These are phyloP conservation scores for Seira ritae DNA, from an alignment of 2,888 invertebrate genomes.

Conservation along the genomic window DNA sequence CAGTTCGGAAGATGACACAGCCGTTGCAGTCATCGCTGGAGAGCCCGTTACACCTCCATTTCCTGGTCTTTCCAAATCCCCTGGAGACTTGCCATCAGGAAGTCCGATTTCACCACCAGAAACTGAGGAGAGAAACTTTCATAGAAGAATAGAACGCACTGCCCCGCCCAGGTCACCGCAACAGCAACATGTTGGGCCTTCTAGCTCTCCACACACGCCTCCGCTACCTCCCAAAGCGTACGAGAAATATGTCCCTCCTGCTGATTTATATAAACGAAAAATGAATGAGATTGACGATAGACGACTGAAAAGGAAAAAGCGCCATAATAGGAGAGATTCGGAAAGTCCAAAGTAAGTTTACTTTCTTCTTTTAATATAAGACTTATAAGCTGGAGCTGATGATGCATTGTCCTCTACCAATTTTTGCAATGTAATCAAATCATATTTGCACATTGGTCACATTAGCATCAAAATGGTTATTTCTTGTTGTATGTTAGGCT, in stretches of 20 bases:
- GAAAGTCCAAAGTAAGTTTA: constrained; percentile 61
- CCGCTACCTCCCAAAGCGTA: constrained; percentile 79
- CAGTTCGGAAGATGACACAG: constrained; percentile 68
- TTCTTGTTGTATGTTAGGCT: too few relatives aligned
- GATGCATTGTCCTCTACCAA: too few relatives aligned
- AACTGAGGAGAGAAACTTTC: constrained; percentile 22
- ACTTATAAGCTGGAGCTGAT: too few relatives aligned
- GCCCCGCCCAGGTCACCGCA: constrained; percentile 46
- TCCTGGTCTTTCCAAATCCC: constrained; percentile 38
- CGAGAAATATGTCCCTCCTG: constrained; percentile 74
- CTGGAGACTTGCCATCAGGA: constrained; percentile 34
- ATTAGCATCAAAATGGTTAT: too few relatives aligned
- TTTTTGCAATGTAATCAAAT: too few relatives aligned
- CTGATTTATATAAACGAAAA: constrained; percentile 31
- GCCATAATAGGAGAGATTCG: constrained; percentile 68
- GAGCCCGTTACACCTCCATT: constrained; percentile 38
- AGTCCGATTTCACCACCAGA: constrained; percentile 58
- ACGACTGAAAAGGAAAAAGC: constrained; percentile 62
- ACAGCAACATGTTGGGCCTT: constrained; percentile 29
- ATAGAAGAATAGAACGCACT: constrained; percentile 30
- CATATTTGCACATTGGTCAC: too few relatives aligned
- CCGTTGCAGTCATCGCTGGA: constrained; percentile 16
- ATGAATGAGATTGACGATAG: constrained; percentile 41
- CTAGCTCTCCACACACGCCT: constrained; percentile 83
- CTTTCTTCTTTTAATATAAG: too few relatives aligned